Base-by-base conservation (phyloP, 2,113 vertebrate species). In the Sturnira hondurensis region DNA sequence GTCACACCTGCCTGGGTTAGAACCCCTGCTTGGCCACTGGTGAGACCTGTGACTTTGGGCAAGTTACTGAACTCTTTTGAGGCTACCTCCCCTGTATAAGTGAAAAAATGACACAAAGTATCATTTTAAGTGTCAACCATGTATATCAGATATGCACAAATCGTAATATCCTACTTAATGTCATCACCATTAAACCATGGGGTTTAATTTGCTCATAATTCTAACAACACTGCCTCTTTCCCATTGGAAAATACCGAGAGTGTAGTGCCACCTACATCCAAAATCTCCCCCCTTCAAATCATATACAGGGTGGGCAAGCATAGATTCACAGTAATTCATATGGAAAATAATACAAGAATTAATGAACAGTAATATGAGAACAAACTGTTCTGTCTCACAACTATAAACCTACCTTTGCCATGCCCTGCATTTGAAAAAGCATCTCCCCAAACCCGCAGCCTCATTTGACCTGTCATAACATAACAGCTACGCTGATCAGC, bases 171-270 rank as follows among this genome's bases (percentile, higher is more conserved):
- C 52, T 77, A n/a, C 43, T 96, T 92, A 85, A 93, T 94, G 94
- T 96, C 89, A 91, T 90, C 81, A 93, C 89, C 17, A 76, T 92
- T 86, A 95, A 88, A 91, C 81, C 74, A 82, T 26, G 56, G 50
- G 93, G 93, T 97, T 85, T 93, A 96, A 74, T 84, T 94, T 92
- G 73, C 33, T 90, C 36, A 19, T 43, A 86, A 84, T 10, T 17
- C 4, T 85, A 65, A 88, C 90, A 77, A 43, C 4, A 38, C 1
- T 61, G 2, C 70, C 28, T 96, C 56, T 80, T 71, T 54, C 19
- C 43, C 43, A 65, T 1, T 82, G 58, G 67, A 41, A 85, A 94
- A 58, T 47, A 33, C 17, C 31, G 36, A 67, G 33, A 56, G 61
- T 43, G 63, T 36, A 73, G 43, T 61, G 31, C 45, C 24, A 11